These are phyloP conservation scores for Crenuchus spilurus DNA, from an alignment of 2,797 vertebrate species.

Conservation along the genomic window DNA sequence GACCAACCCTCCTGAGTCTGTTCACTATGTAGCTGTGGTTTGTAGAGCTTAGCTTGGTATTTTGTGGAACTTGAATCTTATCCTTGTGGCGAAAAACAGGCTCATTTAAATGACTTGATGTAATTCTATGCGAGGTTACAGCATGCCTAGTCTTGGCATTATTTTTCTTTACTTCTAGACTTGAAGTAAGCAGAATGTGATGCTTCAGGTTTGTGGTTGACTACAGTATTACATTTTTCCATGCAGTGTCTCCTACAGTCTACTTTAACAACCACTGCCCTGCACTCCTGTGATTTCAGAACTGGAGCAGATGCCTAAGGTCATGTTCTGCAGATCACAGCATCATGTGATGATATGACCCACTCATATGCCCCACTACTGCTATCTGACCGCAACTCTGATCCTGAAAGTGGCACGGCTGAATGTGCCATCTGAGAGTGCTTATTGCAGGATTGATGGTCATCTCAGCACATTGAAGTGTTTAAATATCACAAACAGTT, in stretches of 20 bases:
- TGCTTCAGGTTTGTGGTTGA: background rate
- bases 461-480: background rate
- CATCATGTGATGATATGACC: constrained; percentile 14
- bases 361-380: too few relatives aligned
- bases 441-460: background rate
- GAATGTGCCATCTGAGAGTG: background rate
- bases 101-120: constrained; percentile 32
- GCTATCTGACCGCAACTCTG: constrained; percentile 11
- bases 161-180: constrained; percentile 23
- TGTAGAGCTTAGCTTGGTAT: too few relatives aligned
- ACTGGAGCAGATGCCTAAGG: constrained; percentile 29
- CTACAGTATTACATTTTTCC: constrained; percentile 18
- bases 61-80: too few relatives aligned
- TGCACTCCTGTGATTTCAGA: background rate
- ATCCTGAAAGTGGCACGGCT: background rate
- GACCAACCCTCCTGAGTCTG: too few relatives aligned
- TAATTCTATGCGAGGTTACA: constrained; percentile 32
- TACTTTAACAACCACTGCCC: background rate
- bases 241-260: constrained; percentile 1
- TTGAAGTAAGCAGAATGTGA: background rate
- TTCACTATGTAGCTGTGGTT: too few relatives aligned
- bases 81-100: background rate
- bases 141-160: constrained; percentile 37
- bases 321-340: constrained; percentile 21
- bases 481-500: background rate